Conservation (phyloP, 2,797 vertebrate genomes). For the Rhynchonycteris naso region DNA sequence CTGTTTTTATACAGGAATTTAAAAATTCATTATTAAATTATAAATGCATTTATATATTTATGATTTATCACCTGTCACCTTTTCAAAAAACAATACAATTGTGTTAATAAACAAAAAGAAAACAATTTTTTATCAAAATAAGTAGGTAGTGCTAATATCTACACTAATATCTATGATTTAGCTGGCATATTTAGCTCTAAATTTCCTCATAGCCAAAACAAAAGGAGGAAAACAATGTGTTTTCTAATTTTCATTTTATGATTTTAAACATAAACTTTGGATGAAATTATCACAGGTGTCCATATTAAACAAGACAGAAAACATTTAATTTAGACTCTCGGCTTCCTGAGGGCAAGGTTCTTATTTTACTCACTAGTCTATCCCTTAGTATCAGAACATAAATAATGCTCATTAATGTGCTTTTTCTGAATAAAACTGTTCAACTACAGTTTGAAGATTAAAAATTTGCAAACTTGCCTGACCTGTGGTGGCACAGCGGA, state of each 20-base stretch:
- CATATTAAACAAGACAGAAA: not conserved
- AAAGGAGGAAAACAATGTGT: not conserved
- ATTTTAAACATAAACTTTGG: conserved; percentile 38
- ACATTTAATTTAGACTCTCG: not conserved
- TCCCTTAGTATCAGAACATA: not conserved
- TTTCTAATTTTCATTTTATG: conserved; percentile 13
- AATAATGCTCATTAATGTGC: not conserved
- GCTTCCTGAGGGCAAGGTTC: not conserved
- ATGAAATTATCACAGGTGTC: not conserved
- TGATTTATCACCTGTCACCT: conserved; percentile 10
- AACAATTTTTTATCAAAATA: not conserved
- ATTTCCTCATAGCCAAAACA: not conserved
- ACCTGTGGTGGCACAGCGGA: no score
- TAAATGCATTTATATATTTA: conserved; percentile 4
- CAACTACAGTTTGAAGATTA: not conserved
- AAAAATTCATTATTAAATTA: conserved; percentile 38
- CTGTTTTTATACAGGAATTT: conserved; percentile 49
- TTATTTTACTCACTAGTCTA: not conserved
- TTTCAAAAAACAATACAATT: conserved; percentile 22
- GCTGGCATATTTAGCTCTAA: not conserved
- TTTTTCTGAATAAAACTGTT: conserved; percentile 26
- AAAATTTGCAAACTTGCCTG: not conserved
- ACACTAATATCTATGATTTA: conserved; percentile 9
- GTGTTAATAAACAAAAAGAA: conserved; percentile 17
- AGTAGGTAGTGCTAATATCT: conserved; percentile 21